Evolutionary conservation across 2,113 vertebrate genomes (phyloP).

Genomic region (Telmatochromis sp.): DNA sequence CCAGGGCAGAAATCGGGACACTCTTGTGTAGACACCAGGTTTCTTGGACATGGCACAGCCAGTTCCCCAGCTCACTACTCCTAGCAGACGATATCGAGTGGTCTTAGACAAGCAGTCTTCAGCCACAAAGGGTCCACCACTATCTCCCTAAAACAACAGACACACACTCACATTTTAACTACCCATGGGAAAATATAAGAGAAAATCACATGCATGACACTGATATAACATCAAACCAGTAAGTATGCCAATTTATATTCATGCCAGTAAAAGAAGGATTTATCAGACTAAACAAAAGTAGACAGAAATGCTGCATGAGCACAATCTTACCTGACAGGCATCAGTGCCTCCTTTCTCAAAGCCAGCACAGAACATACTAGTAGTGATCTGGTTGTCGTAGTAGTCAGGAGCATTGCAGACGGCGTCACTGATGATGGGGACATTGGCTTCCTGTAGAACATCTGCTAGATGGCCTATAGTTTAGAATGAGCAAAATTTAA

Average conservation of each 20-base stretch:
- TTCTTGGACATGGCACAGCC: constrained; percentile 87
- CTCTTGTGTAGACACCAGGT: constrained; percentile 85
- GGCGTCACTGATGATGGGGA: constrained; percentile 81
- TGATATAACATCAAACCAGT: background rate
- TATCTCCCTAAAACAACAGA: constrained; percentile 77
- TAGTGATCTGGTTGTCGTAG: constrained; percentile 86
- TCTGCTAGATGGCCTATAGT: constrained; percentile 76
- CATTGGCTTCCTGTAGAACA: constrained; percentile 79
- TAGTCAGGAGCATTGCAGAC: constrained; percentile 83
- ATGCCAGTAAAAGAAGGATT: background rate
- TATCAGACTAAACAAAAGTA: background rate
- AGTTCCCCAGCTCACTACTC: constrained; percentile 89
- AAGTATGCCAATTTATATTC: background rate
- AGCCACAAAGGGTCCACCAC: constrained; percentile 84
- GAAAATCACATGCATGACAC: background rate
- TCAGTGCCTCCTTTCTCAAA: constrained; percentile 83
- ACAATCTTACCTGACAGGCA: constrained; percentile 80
- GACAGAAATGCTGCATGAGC: background rate
- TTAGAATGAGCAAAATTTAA: background rate
- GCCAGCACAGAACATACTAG: constrained; percentile 90
- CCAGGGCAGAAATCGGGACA: constrained; percentile 84
- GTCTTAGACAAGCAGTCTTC: constrained; percentile 80
- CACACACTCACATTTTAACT: background rate
- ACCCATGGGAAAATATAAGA: background rate
- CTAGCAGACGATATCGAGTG: constrained; percentile 79